Percentiles rank a stretch among this genome's conserved stretches.
phyloP scores from a whole-genome alignment of 2,888 invertebrate species.

The Nineta flava region DNA sequence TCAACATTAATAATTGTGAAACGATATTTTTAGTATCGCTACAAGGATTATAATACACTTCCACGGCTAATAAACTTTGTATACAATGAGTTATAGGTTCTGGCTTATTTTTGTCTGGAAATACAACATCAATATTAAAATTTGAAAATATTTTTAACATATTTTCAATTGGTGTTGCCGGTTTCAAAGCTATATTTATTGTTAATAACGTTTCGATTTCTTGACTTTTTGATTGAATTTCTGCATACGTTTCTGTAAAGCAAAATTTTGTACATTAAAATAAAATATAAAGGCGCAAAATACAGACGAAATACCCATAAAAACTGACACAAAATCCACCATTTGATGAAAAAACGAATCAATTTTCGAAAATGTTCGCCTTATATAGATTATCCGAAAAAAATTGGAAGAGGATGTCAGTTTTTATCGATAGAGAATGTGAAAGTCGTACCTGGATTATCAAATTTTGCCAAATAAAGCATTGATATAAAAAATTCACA shows the following conservation, averaged over 20 bases:
- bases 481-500: conserved; percentile 67
- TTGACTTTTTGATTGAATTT: conserved; percentile 45
- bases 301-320: neutral
- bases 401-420: no score
- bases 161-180: conserved; percentile 39
- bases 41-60: conserved; percentile 72
- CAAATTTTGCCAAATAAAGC: conserved; percentile 68
- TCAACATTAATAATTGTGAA: conserved; percentile 68
- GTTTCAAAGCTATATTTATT: conserved; percentile 38
- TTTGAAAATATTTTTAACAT: conserved; percentile 42
- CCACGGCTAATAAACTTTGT: conserved; percentile 69
- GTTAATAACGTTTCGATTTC: conserved; percentile 48
- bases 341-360: no score
- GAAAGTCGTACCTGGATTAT: conserved; percentile 59
- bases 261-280: no score
- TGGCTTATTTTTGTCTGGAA: conserved; percentile 34
- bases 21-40: conserved; percentile 67
- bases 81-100: conserved; percentile 57
- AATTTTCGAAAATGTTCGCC: no score
- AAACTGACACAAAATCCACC: no score
- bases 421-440: no score
- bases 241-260: conserved; percentile 4
- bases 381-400: no score
- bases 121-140: conserved; percentile 44
- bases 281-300: neutral